phyloP scores from a whole-genome alignment of 92 coral and sea anemone genomes.

The Meandrina meandrites region DNA sequence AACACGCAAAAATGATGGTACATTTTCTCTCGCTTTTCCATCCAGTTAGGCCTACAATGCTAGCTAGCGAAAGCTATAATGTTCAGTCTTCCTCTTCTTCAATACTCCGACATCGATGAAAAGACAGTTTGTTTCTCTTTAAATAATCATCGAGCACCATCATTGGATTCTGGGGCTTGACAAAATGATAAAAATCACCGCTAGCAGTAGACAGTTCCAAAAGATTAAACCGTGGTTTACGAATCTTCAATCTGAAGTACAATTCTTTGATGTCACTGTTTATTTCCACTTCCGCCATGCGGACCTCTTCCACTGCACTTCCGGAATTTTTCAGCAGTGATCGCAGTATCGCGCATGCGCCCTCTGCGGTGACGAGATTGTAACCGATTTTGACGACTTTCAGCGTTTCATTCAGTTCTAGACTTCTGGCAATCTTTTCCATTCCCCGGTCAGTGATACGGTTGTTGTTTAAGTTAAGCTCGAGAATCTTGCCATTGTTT shows the following conservation, averaged over 20 bases:
- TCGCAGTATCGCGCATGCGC: slow-evolving; percentile 70
- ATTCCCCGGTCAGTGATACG: slow-evolving; percentile 83
- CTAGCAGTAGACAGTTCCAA: slow-evolving; percentile 73
- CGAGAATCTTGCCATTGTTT: slow-evolving; percentile 68
- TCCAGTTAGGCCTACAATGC: too few species aligned
- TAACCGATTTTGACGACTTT: slow-evolving; percentile 63
- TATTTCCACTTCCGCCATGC: slow-evolving; percentile 81
- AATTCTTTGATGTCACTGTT: slow-evolving; percentile 63
- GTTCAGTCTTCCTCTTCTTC: slow-evolving; percentile 34
- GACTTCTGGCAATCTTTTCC: slow-evolving; percentile 66
- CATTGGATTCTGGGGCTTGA: slow-evolving; percentile 70
- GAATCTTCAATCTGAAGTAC: slow-evolving; percentile 59
- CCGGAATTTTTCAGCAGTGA: slow-evolving; percentile 61
- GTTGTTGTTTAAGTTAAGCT: slow-evolving; percentile 77
- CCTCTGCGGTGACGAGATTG: slow-evolving; percentile 69
- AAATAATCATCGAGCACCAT: slow-evolving; percentile 66
- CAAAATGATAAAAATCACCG: slow-evolving; percentile 71
- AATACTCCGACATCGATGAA: neutral
- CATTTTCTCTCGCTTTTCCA: too few species aligned
- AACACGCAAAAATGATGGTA: neutral
- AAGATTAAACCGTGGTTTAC: slow-evolving; percentile 61
- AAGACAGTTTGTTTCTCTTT: slow-evolving; percentile 56
- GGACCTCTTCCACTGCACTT: slow-evolving; percentile 58
- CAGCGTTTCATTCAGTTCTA: slow-evolving; percentile 78
- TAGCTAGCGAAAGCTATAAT: too few species aligned